phyloP scores from a whole-genome alignment of 2,797 vertebrate species.

The Aplochiton taeniatus region DNA sequence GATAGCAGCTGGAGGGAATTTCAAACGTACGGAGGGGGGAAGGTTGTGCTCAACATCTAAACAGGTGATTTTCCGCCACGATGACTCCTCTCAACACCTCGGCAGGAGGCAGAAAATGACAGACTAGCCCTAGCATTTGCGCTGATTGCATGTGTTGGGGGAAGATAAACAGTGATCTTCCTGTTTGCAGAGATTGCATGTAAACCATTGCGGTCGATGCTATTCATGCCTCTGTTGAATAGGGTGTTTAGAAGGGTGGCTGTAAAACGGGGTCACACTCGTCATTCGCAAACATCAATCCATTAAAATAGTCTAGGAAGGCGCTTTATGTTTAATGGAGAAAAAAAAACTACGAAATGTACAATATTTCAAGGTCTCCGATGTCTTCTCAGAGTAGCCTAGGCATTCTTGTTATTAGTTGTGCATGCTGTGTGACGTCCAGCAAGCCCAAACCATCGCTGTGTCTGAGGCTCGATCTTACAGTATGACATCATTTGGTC shows the following conservation, averaged over 20 bases:
- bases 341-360: too few relatives aligned
- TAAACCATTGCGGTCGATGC: conserved; percentile 62
- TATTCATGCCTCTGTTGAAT: conserved; percentile 53
- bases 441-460: neutral
- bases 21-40: conserved; percentile 58
- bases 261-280: conserved; percentile 11
- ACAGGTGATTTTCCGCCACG: conserved; percentile 80
- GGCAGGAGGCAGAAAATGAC: conserved; percentile 74
- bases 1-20: conserved; percentile 55
- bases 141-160: conserved; percentile 77
- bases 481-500: neutral
- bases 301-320: neutral
- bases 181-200: conserved; percentile 66
- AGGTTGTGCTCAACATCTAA: conserved; percentile 76
- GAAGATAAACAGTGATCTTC: conserved; percentile 76
- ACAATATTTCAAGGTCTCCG: too few relatives aligned
- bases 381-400: too few relatives aligned
- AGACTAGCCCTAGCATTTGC: conserved; percentile 69
- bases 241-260: conserved; percentile 30
- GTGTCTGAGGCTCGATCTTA: neutral
- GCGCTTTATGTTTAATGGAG: too few relatives aligned
- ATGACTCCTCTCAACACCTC: conserved; percentile 75
- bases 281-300: conserved; percentile 12
- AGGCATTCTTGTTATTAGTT: neutral
- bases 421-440: neutral